Evolutionary conservation across 2,888 invertebrate genomes (phyloP).

Genomic region (Apeira syringaria): DNA sequence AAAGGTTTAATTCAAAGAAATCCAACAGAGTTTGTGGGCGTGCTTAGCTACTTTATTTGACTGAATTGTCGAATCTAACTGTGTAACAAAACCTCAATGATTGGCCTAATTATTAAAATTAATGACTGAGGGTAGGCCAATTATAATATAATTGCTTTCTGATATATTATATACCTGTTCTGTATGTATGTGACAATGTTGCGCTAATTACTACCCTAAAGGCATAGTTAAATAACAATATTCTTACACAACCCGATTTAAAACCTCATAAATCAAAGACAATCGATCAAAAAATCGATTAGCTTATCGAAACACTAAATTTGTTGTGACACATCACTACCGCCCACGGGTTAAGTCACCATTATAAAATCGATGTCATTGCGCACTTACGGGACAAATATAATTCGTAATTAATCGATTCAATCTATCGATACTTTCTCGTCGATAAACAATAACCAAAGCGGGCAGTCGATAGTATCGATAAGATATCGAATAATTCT

Average conservation of each 20-base stretch:
- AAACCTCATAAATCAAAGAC: slow-evolving; percentile 18
- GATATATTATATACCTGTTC: slow-evolving; percentile 32
- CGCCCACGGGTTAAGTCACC: slow-evolving; percentile 26
- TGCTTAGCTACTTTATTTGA: background rate
- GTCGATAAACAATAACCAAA: slow-evolving; percentile 79
- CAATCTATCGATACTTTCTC: slow-evolving; percentile 64
- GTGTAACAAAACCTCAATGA: slow-evolving; percentile 6
- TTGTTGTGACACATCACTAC: slow-evolving; percentile 38
- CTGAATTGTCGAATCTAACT: background rate
- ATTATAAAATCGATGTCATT: slow-evolving; percentile 59
- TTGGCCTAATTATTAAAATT: slow-evolving; percentile 22
- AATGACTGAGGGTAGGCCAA: slow-evolving; percentile 5
- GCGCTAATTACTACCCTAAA: slow-evolving; percentile 22
- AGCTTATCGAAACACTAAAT: slow-evolving; percentile 31
- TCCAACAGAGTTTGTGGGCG: too few species aligned
- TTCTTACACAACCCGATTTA: slow-evolving; percentile 21
- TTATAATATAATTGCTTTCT: slow-evolving; percentile 21
- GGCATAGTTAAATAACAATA: slow-evolving; percentile 15
- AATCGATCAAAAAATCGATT: slow-evolving; percentile 33
- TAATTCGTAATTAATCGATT: slow-evolving; percentile 71
- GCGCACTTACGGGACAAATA: slow-evolving; percentile 68
- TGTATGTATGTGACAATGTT: slow-evolving; percentile 13
- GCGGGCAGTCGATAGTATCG: slow-evolving; percentile 70
- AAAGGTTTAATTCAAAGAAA: too few species aligned
- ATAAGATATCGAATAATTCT: slow-evolving; percentile 76